Conservation (phyloP, 2,797 vertebrate species). For the Cuniculus paca region DNA sequence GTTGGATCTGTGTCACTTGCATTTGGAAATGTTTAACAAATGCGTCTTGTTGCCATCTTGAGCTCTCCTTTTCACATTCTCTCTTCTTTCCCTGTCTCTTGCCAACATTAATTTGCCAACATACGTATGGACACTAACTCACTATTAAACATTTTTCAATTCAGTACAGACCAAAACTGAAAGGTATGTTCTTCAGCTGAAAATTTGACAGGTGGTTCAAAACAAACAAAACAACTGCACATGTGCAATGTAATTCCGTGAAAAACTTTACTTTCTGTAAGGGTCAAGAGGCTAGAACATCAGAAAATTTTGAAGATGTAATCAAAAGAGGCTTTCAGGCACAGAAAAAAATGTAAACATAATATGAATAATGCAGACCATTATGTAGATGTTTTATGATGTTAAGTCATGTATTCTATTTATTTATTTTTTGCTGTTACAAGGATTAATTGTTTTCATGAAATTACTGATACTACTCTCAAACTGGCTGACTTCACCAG, state of each 20-base stretch:
- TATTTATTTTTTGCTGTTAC: neutral
- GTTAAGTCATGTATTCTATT: neutral
- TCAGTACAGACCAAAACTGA: neutral
- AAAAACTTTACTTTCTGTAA: conserved; percentile 32
- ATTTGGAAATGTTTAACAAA: neutral
- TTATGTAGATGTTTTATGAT: neutral
- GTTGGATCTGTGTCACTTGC: neutral
- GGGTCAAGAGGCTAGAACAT: neutral
- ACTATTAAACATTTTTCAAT: neutral
- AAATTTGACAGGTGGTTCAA: neutral
- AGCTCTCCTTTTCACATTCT: neutral
- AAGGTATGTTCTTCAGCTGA: neutral
- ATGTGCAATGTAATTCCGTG: neutral
- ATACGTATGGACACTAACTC: neutral
- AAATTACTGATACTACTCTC: neutral
- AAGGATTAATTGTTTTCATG: neutral
- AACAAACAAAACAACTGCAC: neutral
- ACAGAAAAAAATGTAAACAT: neutral
- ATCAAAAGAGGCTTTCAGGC: neutral
- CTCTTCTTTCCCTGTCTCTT: neutral
- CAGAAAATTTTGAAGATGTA: neutral
- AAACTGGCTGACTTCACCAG: neutral
- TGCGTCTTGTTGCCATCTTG: neutral
- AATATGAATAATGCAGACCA: neutral
- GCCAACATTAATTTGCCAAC: neutral